Conservation (phyloP, 1,140 invertebrate genomes). For the Sitophilus oryzae region DNA sequence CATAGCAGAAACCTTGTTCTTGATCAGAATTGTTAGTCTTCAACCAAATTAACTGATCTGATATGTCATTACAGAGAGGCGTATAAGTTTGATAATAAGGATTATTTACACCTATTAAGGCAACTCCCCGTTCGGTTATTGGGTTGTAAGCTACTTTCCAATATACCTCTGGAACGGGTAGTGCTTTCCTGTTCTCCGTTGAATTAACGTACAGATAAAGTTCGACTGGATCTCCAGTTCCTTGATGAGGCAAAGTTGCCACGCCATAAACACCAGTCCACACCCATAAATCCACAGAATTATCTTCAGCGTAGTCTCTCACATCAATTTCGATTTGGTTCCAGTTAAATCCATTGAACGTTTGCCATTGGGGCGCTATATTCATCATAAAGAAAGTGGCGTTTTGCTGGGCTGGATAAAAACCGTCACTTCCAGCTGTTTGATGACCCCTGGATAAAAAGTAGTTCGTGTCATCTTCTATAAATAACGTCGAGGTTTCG, state of each 20-base stretch:
- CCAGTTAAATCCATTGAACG: constrained; percentile 54
- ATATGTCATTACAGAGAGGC: constrained; percentile 52
- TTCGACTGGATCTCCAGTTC: constrained; percentile 37
- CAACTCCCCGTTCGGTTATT: constrained; percentile 47
- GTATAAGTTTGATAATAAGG: constrained; percentile 47
- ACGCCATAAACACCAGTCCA: constrained; percentile 54
- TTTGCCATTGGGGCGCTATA: constrained; percentile 51
- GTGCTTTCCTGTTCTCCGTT: constrained; percentile 42
- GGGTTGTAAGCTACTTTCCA: constrained; percentile 58
- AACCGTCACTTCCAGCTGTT: constrained; percentile 57
- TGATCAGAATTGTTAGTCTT: constrained; percentile 41
- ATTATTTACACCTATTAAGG: constrained; percentile 61
- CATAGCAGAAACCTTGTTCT: constrained; percentile 56
- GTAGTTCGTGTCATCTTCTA: constrained; percentile 50
- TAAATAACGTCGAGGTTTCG: constrained; percentile 30
- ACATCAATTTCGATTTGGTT: constrained; percentile 44
- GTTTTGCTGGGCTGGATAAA: constrained; percentile 55
- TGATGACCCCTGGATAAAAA: constrained; percentile 59
- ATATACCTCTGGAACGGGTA: constrained; percentile 53
- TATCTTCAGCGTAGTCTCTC: constrained; percentile 38
- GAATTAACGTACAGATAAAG: constrained; percentile 47
- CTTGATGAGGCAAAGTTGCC: constrained; percentile 46
- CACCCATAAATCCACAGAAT: constrained; percentile 42
- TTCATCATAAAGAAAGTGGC: constrained; percentile 53
- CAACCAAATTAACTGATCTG: constrained; percentile 47